phyloP scores from a whole-genome alignment of 2,797 vertebrate species.

The Threskiornis aethiopicus region DNA sequence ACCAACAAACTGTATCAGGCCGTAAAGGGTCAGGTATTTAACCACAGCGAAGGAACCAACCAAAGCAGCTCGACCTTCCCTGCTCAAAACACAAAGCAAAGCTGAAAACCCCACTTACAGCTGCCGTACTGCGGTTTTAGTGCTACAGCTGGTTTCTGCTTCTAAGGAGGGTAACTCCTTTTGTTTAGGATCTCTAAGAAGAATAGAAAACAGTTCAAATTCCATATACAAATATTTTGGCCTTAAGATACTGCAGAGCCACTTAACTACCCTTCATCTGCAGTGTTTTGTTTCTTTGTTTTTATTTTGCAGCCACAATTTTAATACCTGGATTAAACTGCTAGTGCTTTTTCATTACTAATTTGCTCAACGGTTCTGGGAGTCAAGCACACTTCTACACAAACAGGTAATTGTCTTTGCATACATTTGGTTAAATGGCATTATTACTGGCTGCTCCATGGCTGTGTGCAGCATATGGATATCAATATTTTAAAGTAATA shows the following conservation, averaged over 20 bases:
- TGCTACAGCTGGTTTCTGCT: not conserved
- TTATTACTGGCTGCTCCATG: not conserved
- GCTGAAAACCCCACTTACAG: not conserved
- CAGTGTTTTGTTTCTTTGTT: not conserved
- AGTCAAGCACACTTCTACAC: not conserved
- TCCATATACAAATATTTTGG: not conserved
- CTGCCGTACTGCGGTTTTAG: not conserved
- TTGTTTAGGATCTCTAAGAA: not conserved
- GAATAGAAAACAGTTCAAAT: not conserved
- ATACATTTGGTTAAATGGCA: not conserved
- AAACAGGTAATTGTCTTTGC: not conserved
- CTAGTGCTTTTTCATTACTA: not conserved
- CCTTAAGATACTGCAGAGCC: not conserved
- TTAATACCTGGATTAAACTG: not conserved
- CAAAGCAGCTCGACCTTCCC: conserved; percentile 74
- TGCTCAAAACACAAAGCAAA: conserved; percentile 33
- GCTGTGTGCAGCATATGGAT: not conserved
- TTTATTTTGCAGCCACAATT: not conserved
- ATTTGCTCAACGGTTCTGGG: not conserved
- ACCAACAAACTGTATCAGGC: conserved; percentile 60
- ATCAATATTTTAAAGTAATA: not conserved
- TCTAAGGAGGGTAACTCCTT: not conserved
- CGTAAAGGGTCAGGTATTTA: conserved; percentile 71
- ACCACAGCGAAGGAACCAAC: conserved; percentile 73
- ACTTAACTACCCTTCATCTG: not conserved